Evolutionary conservation across 2,888 invertebrate species (phyloP).

Genomic region (Caenorhabditis imperialis): DNA sequence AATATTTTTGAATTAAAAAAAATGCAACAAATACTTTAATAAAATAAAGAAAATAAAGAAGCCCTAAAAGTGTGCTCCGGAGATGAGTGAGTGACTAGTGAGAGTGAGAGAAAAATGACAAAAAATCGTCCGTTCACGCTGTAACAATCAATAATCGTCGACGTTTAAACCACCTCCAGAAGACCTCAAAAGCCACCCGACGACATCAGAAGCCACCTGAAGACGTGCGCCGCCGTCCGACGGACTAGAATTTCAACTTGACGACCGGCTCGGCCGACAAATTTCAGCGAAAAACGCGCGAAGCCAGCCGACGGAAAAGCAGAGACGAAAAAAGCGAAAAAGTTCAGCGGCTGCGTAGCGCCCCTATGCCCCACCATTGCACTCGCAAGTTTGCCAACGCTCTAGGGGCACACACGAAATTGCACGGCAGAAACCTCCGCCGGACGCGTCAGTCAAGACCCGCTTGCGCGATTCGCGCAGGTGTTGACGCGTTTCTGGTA

Average conservation of each 20-base stretch:
- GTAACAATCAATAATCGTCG: slow-evolving; percentile 11
- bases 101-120: not conserved
- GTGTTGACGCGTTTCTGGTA: slow-evolving; percentile 11
- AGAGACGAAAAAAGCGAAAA: slow-evolving; percentile 20
- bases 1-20: not conserved
- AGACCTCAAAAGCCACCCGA: not conserved
- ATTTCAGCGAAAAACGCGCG: no score
- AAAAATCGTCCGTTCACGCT: slow-evolving; percentile 2
- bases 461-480: not conserved
- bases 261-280: no score
- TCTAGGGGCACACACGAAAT: slow-evolving; percentile 55
- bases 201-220: not conserved
- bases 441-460: slow-evolving; percentile 28
- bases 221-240: not conserved
- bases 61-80: no score
- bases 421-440: slow-evolving; percentile 34
- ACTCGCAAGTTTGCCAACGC: slow-evolving; percentile 34
- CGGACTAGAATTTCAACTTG: no score
- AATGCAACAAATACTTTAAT: not conserved
- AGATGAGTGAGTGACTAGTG: not conserved
- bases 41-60: no score
- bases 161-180: not conserved
- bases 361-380: slow-evolving; percentile 48
- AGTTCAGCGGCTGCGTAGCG: slow-evolving; percentile 48
- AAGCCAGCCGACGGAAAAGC: no score